Evolutionary conservation across 2,113 vertebrate genomes (phyloP).

Genomic region (Phaethon lepturus): DNA sequence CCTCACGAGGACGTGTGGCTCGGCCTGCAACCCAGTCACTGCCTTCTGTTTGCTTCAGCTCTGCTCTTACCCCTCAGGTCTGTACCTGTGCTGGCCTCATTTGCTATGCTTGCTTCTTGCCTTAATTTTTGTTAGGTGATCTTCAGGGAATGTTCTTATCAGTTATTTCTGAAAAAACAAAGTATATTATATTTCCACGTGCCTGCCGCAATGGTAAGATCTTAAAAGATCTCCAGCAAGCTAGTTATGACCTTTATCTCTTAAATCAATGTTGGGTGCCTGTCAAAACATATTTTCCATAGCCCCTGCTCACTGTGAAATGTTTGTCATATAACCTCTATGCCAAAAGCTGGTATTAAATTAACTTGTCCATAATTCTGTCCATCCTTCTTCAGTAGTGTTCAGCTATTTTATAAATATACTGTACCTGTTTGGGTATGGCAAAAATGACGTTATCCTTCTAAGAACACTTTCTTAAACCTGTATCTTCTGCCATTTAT

Average conservation of each 20-base stretch:
- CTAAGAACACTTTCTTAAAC: background rate
- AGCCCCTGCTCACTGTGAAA: background rate
- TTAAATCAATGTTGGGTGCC: background rate
- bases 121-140: background rate
- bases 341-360: background rate
- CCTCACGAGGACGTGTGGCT: rapidly evolving
- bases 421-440: rapidly evolving
- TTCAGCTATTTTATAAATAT: background rate
- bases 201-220: background rate
- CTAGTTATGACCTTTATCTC: background rate
- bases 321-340: background rate
- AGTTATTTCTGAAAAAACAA: background rate
- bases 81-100: background rate
- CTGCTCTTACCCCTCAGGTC: background rate
- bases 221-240: background rate
- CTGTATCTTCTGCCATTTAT: background rate
- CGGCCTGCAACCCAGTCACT: background rate
- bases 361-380: background rate
- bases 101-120: background rate
- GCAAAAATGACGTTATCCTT: background rate
- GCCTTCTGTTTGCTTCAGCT: background rate
- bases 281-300: background rate
- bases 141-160: background rate
- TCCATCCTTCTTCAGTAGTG: background rate
- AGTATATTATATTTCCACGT: background rate